Evolutionary conservation across 1,140 invertebrate genomes (phyloP), one percentile per base, ranked within the genome.

Genomic region (Macrobrachium nipponense): DNA sequence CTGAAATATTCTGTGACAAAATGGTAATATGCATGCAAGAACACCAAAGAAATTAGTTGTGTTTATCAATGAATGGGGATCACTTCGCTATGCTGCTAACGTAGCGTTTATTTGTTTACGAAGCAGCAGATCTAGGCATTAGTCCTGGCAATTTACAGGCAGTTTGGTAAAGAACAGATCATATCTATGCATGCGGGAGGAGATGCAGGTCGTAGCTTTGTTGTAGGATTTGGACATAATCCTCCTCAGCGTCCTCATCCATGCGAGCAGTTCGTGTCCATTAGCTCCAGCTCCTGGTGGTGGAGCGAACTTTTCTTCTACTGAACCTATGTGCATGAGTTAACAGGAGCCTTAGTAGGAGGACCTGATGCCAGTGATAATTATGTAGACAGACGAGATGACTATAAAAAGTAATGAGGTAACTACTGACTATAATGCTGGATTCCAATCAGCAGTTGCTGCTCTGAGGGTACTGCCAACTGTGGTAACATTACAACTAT

Each of bases 121-220:
- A n/a, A 90, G 92, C 92, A 0, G 92, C 92, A 0, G 90, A 92
- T 88, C 83, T 86, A 60, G 92, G 89, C 76, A 90, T 90, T 87
- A 91, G 87, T 73, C 79, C 90, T 0, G 80, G 91, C 58, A 78
- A n/a, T 90, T 0, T 82, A 90, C 44, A 44, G 80, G 8, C 93
- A 94, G 89, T 94, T 94, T 90, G 94, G 94, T 12, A 91, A 92
- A 88, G 89, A 92, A 88, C 94, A 95, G 90, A 93, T 95, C 75
- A n/a, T n/a, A n/a, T n/a, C 90, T 93, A 87, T 95, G 94, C 89
- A 93, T 94, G 86, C 91, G 95, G 0, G 94, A n/a, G n/a, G 94
- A 0, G 92, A 93, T 81, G 90, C 90, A 83, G 94, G 94, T 7
- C 91, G 92, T 72, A 95, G 94, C 89, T 95, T 91, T 89, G 93